A percentile compares a stretch with the other conserved stretches of the same genome.
Evolutionary conservation across 1,140 invertebrate species (phyloP).

Genomic region (Bombus difficillimus): DNA sequence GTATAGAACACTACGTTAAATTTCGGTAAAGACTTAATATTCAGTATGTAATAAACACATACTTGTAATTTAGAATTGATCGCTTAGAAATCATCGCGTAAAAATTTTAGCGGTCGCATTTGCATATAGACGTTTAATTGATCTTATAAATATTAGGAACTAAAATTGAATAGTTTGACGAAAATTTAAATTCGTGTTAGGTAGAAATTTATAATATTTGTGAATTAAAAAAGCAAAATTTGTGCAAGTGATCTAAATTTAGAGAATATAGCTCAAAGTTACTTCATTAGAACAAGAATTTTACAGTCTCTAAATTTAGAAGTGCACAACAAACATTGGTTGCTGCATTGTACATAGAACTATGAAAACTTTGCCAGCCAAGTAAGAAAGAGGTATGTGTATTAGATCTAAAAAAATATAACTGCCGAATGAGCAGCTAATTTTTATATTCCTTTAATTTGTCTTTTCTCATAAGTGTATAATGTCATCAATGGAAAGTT

Average conservation of each 20-base stretch:
- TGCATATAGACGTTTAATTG: slow-evolving; percentile 43
- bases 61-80: slow-evolving; percentile 53
- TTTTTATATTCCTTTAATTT: slow-evolving; percentile 50
- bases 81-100: slow-evolving; percentile 46
- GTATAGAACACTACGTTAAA: slow-evolving; percentile 62
- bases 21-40: slow-evolving; percentile 61
- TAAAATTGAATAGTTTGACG: slow-evolving; percentile 41
- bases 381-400: slow-evolving; percentile 9
- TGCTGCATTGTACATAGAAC: slow-evolving; percentile 56
- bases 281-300: slow-evolving; percentile 43
- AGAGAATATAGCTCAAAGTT: slow-evolving; percentile 26
- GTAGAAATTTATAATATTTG: slow-evolving; percentile 63
- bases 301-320: slow-evolving; percentile 51
- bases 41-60: slow-evolving; percentile 60
- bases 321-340: slow-evolving; percentile 16
- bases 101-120: slow-evolving; percentile 52
- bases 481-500: slow-evolving; percentile 31
- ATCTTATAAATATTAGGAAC: slow-evolving; percentile 42
- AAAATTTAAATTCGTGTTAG: slow-evolving; percentile 53
- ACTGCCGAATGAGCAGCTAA: slow-evolving; percentile 22
- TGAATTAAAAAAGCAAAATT: slow-evolving; percentile 46
- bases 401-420: slow-evolving; percentile 18
- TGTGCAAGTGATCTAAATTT: slow-evolving; percentile 47
- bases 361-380: slow-evolving; percentile 51
- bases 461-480: slow-evolving; percentile 38